Percentiles rank a stretch among this genome's conserved stretches.
Conservation (phyloP, 2,797 vertebrate genomes). For the Craterocephalus amniculus region DNA sequence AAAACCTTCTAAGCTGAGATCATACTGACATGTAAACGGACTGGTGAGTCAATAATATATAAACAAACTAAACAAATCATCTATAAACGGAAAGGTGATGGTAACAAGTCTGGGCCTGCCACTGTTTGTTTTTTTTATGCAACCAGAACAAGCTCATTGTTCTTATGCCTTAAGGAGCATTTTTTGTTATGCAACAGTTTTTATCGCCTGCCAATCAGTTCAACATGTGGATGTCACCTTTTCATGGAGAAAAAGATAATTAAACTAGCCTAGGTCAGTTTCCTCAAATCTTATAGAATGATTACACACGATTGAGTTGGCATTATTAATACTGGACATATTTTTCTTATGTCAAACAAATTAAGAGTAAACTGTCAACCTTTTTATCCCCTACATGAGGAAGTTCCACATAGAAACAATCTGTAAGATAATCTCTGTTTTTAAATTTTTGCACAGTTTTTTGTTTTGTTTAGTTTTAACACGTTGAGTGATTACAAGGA, state of each 20-base stretch:
- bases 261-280: background rate
- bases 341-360: constrained; percentile 5
- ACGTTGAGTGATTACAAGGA: constrained; percentile 60
- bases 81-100: constrained; percentile 54
- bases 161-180: constrained; percentile 23
- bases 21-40: constrained; percentile 34
- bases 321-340: constrained; percentile 14
- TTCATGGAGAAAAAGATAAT: background rate
- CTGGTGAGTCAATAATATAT: constrained; percentile 28
- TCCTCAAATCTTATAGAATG: too few relatives aligned
- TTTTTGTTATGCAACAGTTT: constrained; percentile 33
- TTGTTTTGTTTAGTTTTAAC: background rate
- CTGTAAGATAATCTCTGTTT: constrained; percentile 29
- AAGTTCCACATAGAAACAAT: constrained; percentile 14
- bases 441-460: too few relatives aligned
- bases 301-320: too few relatives aligned
- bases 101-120: constrained; percentile 74
- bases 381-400: constrained; percentile 10
- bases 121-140: constrained; percentile 57
- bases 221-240: constrained; percentile 3
- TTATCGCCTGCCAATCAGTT: constrained; percentile 48
- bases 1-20: constrained; percentile 39
- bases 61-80: constrained; percentile 46
- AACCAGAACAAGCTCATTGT: constrained; percentile 69
- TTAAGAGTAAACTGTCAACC: background rate